phyloP scores from a whole-genome alignment of 92 coral and sea anemone genomes.

The Epizoanthus rinbou region DNA sequence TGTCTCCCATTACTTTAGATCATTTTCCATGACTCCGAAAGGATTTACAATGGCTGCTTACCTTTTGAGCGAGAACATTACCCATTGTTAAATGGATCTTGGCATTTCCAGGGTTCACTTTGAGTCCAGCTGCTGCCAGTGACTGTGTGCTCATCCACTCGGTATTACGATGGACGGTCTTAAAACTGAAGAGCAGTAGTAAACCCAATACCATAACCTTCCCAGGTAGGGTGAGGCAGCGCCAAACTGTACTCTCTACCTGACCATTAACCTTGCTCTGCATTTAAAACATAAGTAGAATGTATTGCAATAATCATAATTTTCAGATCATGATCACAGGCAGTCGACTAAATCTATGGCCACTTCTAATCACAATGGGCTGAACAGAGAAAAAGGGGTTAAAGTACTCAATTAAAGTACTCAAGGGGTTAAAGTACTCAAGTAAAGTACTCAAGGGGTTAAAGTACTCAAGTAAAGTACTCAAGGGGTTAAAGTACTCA shows the following conservation, averaged over 20 bases:
- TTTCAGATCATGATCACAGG: neutral
- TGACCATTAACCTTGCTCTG: neutral
- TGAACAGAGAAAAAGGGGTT: too few species aligned
- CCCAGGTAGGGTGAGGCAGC: slow-evolving; percentile 42
- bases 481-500: too few species aligned
- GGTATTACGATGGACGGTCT: slow-evolving; percentile 70
- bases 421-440: too few species aligned
- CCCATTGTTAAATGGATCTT: slow-evolving; percentile 81
- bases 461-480: too few species aligned
- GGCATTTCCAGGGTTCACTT: slow-evolving; percentile 76
- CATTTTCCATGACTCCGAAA: neutral
- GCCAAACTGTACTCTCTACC: neutral
- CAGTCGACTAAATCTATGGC: too few species aligned
- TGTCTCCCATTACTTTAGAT: too few species aligned
- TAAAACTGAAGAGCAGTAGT: slow-evolving; percentile 47
- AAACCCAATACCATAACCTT: slow-evolving; percentile 45
- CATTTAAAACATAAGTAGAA: neutral
- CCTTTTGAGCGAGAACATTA: slow-evolving; percentile 77
- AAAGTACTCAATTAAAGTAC: too few species aligned
- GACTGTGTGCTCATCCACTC: slow-evolving; percentile 74
- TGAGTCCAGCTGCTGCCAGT: slow-evolving; percentile 74
- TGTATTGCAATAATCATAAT: neutral
- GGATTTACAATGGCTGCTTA: neutral
- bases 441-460: too few species aligned
- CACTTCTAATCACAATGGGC: too few species aligned